Evolutionary conservation across 2,888 invertebrate species (phyloP), one percentile per base, ranked within the genome.

Genomic region (Cheilosia pagana): DNA sequence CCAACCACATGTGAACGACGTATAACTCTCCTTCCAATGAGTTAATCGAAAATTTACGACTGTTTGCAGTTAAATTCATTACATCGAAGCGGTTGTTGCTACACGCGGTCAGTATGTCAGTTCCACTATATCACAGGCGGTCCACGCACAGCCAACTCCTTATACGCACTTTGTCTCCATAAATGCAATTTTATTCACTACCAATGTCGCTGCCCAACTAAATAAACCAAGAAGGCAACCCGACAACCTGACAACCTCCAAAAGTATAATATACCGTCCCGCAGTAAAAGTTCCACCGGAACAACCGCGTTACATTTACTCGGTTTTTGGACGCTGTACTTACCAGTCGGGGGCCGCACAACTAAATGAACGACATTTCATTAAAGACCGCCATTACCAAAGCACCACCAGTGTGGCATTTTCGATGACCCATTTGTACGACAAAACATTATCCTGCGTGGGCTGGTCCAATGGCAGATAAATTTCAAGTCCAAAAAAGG

Each of bases 361-460:
- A 52, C 75, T 57, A 70, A 76, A 85, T 76, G 67, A 81, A 85
- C 81, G 85, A 52, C 71, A 85, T 81, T 85, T 85, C 85, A 85
- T 85, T 81, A 85, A 75, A 59, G 31, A 62, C 70, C 65, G 28
- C 52, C 41, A 65, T 21, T 25, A 50, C 35, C n/a, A 23, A 3
- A 8, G 5, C 50, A 39, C 50, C 59, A 75, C 63, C 28, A 70
- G 43, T 23, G 60, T 55, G 67, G 70, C 45, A 55, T 63, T 85
- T 62, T 75, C 79, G 67, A 39, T 85, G 85, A 81, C 81, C 79
- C 75, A 81, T 81, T 81, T 79, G 65, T 67, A 28, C 50, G 65
- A 52, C 31, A 39, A 35, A 63, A 71, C 57, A 71, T 65, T 78
- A 48, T 78, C 68, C 62, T 62, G 55, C 43, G 65, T 53, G 70